Base-by-base conservation (phyloP, 2,113 vertebrate genomes). In the Pungitius pungitius region DNA sequence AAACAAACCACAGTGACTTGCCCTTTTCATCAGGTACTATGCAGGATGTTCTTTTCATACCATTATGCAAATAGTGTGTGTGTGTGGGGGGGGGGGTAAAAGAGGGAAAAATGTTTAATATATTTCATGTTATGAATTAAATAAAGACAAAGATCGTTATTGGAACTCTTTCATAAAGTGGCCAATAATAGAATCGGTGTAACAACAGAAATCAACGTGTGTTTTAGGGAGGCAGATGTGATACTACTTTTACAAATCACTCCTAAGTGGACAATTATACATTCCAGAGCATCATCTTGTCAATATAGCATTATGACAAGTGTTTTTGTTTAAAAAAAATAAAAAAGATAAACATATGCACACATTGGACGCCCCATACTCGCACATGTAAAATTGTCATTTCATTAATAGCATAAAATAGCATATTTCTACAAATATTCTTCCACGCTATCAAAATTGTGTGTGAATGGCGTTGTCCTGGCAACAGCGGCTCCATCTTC, bases 191-290 rank as follows among this genome's bases (percentile, higher is more conserved):
- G 35, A 47, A 45, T 60, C 24, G 68, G 61, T 52, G 56, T 61
- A 58, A 58, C 51, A 78, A 56, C 70, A 66, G 30, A 63, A 75
- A 85, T 73, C 42, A 49, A 45, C 56, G 62, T 47, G 61, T 61
- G 66, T 24, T 73, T 43, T 57, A 35, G 27, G 18, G 17, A 33
- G 17, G 33, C 27, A 15, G 27, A 66, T 5, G 17, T 68, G 77
- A 75, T 73, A 75, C 26, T 72, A 61, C 69, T 69, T 58, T 66
- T 80, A 56, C 75, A 64, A 75, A 74, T 78, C 77, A 83, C 4
- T 82, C 73, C 84, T 88, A 82, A 89, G 85, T 85, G 87, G 80
- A 77, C 84, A 80, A 80, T 88, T 80, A 65, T 33, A 45, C 58
- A 54, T 80, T 84, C 78, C 84, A 66, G 68, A 73, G 65, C 74